Evolutionary conservation across 2,888 invertebrate species (phyloP).

Genomic region (Mythimna impura): DNA sequence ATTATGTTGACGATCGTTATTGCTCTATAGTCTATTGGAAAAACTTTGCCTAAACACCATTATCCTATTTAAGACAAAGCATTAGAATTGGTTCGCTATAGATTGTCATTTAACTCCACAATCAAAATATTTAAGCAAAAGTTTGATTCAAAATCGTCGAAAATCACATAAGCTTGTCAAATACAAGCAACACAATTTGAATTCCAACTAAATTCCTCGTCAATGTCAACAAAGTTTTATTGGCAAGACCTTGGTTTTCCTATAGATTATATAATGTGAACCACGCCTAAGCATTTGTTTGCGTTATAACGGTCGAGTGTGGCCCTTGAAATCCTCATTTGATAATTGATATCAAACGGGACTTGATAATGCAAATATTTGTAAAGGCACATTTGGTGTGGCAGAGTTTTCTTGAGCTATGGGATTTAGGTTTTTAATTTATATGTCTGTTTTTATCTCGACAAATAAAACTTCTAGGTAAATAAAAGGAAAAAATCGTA

Average conservation of each 20-base stretch:
- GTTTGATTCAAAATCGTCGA: not conserved
- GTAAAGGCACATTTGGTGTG: slow-evolving; percentile 71
- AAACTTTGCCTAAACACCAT: too few species aligned
- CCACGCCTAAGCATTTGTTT: slow-evolving; percentile 79
- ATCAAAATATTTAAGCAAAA: not conserved
- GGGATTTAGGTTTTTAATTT: slow-evolving; percentile 43
- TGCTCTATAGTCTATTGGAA: too few species aligned
- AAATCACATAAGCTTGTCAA: slow-evolving; percentile 15
- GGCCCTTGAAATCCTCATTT: slow-evolving; percentile 79
- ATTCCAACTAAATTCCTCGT: slow-evolving; percentile 55
- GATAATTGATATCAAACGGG: slow-evolving; percentile 78
- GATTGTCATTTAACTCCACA: not conserved
- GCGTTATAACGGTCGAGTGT: slow-evolving; percentile 79
- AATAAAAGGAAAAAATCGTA: not conserved
- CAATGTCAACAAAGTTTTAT: slow-evolving; percentile 61
- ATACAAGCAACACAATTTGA: slow-evolving; percentile 33
- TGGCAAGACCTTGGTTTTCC: slow-evolving; percentile 67
- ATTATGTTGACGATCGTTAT: too few species aligned
- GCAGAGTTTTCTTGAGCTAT: slow-evolving; percentile 78
- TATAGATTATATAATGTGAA: slow-evolving; percentile 64
- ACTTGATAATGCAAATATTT: slow-evolving; percentile 80
- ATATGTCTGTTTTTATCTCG: slow-evolving; percentile 14
- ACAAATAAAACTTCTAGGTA: not conserved
- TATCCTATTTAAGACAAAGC: not conserved
- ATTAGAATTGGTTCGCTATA: not conserved